Evolutionary conservation across 2,113 vertebrate genomes (phyloP).

Genomic region (Neofelis nebulosa): DNA sequence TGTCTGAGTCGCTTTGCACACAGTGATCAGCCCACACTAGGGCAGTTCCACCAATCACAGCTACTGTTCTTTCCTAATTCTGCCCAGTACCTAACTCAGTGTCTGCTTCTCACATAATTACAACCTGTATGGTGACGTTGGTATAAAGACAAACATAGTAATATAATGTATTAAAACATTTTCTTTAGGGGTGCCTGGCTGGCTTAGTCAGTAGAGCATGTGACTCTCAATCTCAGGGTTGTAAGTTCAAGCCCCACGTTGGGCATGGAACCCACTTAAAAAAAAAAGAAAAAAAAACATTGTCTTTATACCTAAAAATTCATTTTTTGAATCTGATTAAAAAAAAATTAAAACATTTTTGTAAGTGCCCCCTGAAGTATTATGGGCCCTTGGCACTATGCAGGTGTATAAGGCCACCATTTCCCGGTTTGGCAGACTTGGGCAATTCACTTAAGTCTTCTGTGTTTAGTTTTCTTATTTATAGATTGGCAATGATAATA

Average conservation of each 20-base stretch:
- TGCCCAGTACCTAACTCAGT: background rate
- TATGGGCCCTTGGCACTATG: background rate
- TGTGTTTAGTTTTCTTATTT: background rate
- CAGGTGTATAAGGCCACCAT: background rate
- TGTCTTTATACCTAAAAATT: background rate
- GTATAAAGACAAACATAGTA: background rate
- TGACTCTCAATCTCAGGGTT: no score
- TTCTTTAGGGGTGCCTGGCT: background rate
- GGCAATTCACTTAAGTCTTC: background rate
- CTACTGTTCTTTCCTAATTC: background rate
- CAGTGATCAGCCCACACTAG: rapidly evolving
- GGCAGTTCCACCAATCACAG: background rate
- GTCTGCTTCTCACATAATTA: background rate
- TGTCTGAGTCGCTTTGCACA: background rate
- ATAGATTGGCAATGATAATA: background rate
- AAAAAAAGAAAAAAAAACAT: background rate
- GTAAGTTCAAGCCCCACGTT: no score
- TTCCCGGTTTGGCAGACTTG: background rate
- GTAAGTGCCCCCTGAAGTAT: background rate
- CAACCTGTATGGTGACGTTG: background rate
- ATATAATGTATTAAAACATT: background rate
- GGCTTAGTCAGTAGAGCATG: no score
- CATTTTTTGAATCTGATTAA: background rate
- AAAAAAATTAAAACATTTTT: background rate
- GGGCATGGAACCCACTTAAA: no score